Evolutionary conservation across 2,797 vertebrate species (phyloP).

Genomic region (Squalus acanthias): DNA sequence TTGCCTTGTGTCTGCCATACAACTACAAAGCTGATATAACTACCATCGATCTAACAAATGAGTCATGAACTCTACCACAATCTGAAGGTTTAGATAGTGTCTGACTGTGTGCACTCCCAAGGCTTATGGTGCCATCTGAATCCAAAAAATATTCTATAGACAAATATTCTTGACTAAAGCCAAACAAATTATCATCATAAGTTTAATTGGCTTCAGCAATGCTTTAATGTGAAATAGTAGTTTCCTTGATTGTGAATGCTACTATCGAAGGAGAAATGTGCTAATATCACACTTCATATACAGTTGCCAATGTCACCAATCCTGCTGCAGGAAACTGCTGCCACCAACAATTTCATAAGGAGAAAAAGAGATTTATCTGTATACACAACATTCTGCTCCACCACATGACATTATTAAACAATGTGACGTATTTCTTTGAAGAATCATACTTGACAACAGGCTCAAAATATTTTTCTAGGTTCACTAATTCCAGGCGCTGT

Average conservation of each 20-base stretch:
- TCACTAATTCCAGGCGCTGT: neutral
- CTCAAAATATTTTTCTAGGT: neutral
- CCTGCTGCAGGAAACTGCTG: neutral
- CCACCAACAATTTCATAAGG: neutral
- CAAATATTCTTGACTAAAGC: neutral
- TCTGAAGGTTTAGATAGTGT: neutral
- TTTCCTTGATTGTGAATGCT: neutral
- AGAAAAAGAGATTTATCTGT: neutral
- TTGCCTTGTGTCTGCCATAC: neutral
- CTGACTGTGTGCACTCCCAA: neutral
- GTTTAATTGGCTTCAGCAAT: neutral
- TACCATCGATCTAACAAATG: neutral
- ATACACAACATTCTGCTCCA: neutral
- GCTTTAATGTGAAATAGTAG: neutral
- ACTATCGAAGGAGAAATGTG: neutral
- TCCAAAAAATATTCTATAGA: neutral
- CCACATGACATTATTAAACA: neutral
- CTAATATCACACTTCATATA: neutral
- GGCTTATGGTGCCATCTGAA: neutral
- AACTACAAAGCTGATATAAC: neutral
- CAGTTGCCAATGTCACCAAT: neutral
- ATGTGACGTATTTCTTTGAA: neutral
- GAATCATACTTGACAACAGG: neutral
- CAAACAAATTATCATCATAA: neutral
- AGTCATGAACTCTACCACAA: neutral